phyloP scores from a whole-genome alignment of 2,113 vertebrate genomes.

The Tautogolabrus adspersus region DNA sequence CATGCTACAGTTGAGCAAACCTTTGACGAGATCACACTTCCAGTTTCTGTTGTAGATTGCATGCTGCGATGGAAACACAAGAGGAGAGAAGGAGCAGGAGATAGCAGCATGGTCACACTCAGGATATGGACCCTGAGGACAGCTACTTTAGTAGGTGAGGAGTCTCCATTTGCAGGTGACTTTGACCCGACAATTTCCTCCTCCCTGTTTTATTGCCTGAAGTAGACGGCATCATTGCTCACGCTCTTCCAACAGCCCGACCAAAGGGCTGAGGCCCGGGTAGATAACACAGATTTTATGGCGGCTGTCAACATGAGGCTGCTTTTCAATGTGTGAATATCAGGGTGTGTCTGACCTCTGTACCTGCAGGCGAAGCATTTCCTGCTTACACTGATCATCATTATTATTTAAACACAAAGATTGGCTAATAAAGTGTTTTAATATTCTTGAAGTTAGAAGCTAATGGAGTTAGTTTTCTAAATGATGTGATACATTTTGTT shows the following conservation, averaged over 20 bases:
- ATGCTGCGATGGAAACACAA: background rate
- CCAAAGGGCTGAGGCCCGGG: constrained; percentile 81
- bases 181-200: constrained; percentile 80
- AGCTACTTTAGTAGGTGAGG: constrained; percentile 51
- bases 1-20: constrained; percentile 4
- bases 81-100: background rate
- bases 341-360: constrained; percentile 80
- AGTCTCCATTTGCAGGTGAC: constrained; percentile 64
- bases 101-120: constrained; percentile 28
- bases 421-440: background rate
- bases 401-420: constrained; percentile 12
- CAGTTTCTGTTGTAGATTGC: background rate
- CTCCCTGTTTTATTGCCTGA: constrained; percentile 81
- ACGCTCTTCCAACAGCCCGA: constrained; percentile 62
- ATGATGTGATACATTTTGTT: background rate
- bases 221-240: constrained; percentile 74
- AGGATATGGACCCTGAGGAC: constrained; percentile 30
- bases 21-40: background rate
- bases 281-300: constrained; percentile 85
- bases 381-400: constrained; percentile 51
- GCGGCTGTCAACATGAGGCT: constrained; percentile 75
- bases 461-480: constrained; percentile 5
- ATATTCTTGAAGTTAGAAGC: background rate
- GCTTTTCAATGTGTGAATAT: constrained; percentile 67
- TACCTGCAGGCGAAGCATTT: constrained; percentile 52